Conservation (phyloP, 2,888 invertebrate genomes). For the Acanthosepion pharaonis region DNA sequence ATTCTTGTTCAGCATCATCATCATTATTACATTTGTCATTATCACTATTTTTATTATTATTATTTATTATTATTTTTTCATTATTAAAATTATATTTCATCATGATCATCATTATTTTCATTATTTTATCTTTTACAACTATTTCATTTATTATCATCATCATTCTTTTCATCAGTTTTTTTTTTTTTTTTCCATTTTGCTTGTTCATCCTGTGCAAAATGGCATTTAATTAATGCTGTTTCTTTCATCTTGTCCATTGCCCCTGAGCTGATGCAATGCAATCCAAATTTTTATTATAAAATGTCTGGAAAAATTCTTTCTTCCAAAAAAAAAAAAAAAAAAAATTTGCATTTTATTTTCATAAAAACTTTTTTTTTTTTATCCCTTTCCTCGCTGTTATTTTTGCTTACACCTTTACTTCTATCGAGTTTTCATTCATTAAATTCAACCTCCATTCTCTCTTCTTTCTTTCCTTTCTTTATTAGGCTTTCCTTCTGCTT, state of each 20-base stretch:
- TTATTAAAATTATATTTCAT: not conserved
- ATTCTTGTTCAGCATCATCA: not conserved
- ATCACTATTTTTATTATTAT: not conserved
- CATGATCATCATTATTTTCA: not conserved
- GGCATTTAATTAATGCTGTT: conserved; percentile 10
- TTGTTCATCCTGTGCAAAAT: conserved; percentile 22
- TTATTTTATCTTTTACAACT: not conserved
- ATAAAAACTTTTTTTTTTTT: not conserved
- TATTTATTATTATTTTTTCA: not conserved
- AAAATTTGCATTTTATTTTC: not conserved
- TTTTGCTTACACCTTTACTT: not conserved
- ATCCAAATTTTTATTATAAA: conserved; percentile 33
- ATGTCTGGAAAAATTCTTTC: conserved; percentile 22
- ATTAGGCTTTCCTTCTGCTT: not conserved
- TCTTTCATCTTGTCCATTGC: conserved; percentile 22
- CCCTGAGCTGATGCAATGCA: conserved; percentile 33
- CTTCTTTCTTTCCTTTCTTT: not conserved
- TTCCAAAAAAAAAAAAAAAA: not conserved
- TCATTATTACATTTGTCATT: not conserved
- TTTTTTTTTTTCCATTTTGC: not conserved
- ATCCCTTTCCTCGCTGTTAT: not conserved
- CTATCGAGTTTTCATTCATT: not conserved
- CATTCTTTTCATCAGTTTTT: not conserved
- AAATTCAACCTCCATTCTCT: not conserved
- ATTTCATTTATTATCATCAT: not conserved